Evolutionary conservation across 1,140 invertebrate genomes (phyloP), one percentile per base, ranked within the genome.

Genomic region (Magallana gigas): DNA sequence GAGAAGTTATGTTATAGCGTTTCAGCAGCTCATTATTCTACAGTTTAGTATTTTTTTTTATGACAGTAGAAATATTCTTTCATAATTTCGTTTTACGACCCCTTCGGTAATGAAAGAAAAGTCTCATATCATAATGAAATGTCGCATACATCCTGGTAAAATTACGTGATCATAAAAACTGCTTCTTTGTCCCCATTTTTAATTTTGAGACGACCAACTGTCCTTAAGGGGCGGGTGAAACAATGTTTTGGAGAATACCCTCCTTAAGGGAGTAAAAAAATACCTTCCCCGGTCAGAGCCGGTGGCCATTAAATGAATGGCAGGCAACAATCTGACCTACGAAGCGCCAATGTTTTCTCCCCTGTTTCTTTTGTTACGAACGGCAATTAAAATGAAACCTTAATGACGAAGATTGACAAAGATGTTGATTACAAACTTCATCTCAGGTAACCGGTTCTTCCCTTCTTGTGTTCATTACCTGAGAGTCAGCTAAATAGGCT

Each of bases 381-480:
- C 36, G 36, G 68, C 36, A 29, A 76, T 76, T 76, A 76, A 76
- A 76, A 76, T 76, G 68, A 76, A 76, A 83, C 57, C n/a, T 23
- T 83, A n/a, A 83, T 83, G 48, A 57, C 57, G 48, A 83, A 57
- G 81, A 83, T 83, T 83, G 57, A 83, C 36, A 83, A 83, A 83
- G 48, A 83, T 57, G 48, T 57, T 83, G 57, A 83, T 83, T 83
- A 83, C 56, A 57, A 83, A 57, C 57, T 83, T 18, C 81, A n/a
- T 83, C 57, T 83, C 57, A 57, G 57, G 57, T 83, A 57, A 57
- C 48, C 14, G 57, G 36, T 57, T n/a, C 48, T 12, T 9, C 6
- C 16, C 48, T 83, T 48, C 81, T 8, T 8, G 18, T 12, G n/a
- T 23, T 83, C 81, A 58, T 83, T 57, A 83, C 16, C 81, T 83